Evolutionary conservation across 1,140 invertebrate species (phyloP), one percentile per base, ranked within the genome.

Genomic region (Wasmannia auropunctata): DNA sequence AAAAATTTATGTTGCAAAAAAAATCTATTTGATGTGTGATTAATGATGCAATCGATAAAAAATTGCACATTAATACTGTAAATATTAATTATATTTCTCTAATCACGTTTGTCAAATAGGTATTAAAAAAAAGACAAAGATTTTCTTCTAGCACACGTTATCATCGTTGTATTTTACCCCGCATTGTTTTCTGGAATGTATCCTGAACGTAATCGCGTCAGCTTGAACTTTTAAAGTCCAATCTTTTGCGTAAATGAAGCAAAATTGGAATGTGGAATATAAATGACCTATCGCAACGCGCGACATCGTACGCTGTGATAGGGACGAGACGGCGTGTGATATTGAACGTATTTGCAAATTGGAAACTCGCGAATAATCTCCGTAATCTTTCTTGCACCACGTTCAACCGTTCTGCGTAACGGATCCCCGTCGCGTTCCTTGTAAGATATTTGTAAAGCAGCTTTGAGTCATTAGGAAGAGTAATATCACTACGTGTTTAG

Each of bases 231-330:
- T 84, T 63, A 63, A 86, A 86, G 77, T 58, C 56, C 87, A 85
- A 90, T 91, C 89, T 91, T 87, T 91, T 86, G 88, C 76, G 85
- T 74, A 87, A 91, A 91, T 88, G 88, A 90, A 56, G 80, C 67
- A 88, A 91, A 90, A 91, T 91, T 91, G 89, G 90, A 90, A 88
- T 58, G 72, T 69, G 40, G 34, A 40, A 62, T 76, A 91, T 58
- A 85, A 89, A 91, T 87, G 87, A 84, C 58, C 85, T 74, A 83
- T 89, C 88, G 63, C 46, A 58, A 37, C n/a, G n/a, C 72, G 63
- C 56, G 19, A n/a, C 58, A 43, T 75, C 37, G 63, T 25, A 49
- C 54, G 25, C 51, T 25, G 56, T 65, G 81, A 84, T 49, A 86
- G 7, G 14, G 16, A 40, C 62, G 76, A 10, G 28, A 43, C 7